Evolutionary conservation across 2,888 invertebrate genomes (phyloP), one percentile per base, ranked within the genome.

Genomic region (Cyrtodaria siliqua): DNA sequence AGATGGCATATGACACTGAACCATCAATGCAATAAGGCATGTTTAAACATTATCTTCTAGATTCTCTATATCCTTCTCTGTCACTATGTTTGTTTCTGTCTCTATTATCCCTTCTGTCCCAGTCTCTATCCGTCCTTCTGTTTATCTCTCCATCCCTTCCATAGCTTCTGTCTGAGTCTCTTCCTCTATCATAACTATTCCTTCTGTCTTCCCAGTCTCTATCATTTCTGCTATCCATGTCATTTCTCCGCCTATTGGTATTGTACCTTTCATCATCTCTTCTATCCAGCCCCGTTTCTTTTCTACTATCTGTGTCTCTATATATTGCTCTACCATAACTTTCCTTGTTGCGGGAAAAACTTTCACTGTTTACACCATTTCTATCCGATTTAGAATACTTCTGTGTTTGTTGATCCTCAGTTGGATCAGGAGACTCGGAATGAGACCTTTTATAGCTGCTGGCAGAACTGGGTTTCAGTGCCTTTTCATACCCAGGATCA

Each of bases 71-170:
- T 53, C 57, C 74, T 12, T 63, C 24, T 38, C 68, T 72, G 96
- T 96, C 16, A 29, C 50, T 44, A 0, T 96, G 53, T 87, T 87
- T 47, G 67, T 80, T 26, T 77, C 81, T 47, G 67, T 59, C 38
- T 60, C 69, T 14, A 68, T 69, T 27, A 76, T 79, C 40, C 38
- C 20, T 49, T 76, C 42, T 57, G 4, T n/a, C 26, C 9, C 4
- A 40, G 3, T 40, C 59, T 44, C 80, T 9, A 87, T 88, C 44
- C 60, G 8, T 62, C 16, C 55, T 29, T 38, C 26, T 47, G 33
- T 38, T 56, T 47, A 12, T 18, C 14, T 50, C 50, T n/a, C 29
- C 50, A 29, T 57, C 50, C 23, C 20, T 66, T 24, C 9, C 33
- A 59, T 40, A 18, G 3, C 24, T 24, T 23, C 33, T 44, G 14